phyloP scores from a whole-genome alignment of 2,888 invertebrate genomes.

The Troilus luridus region DNA sequence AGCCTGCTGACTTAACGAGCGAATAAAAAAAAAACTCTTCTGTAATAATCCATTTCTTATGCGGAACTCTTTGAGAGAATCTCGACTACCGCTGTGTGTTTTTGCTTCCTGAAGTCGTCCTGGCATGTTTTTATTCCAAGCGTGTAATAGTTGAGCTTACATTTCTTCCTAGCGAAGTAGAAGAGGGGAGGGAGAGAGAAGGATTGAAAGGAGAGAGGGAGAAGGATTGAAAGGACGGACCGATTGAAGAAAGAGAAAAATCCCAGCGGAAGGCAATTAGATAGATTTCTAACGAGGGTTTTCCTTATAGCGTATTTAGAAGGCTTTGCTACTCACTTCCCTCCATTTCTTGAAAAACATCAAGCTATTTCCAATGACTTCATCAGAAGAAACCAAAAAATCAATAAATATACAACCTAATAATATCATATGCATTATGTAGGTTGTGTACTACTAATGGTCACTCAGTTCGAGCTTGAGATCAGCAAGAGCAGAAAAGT shows the following conservation, averaged over 20 bases:
- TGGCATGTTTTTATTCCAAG: not conserved
- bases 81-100: not conserved
- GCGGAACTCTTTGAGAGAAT: not conserved
- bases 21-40: not conserved
- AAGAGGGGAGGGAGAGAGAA: not conserved
- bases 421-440: no score
- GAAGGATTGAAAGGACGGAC: not conserved
- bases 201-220: not conserved
- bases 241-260: conserved; percentile 28
- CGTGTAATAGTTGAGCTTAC: not conserved
- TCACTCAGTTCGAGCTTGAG: no score
- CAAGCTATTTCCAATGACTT: not conserved
- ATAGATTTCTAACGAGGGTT: conserved; percentile 2
- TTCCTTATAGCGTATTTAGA: not conserved
- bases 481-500: no score
- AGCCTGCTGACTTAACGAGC: not conserved
- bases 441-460: no score
- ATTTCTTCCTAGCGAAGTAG: not conserved
- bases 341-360: not conserved
- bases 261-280: not conserved
- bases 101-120: not conserved
- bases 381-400: not conserved
- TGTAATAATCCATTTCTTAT: not conserved
- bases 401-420: no score
- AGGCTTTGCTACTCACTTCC: not conserved